phyloP scores from a whole-genome alignment of 2,113 vertebrate genomes.

The Lonchura striata region DNA sequence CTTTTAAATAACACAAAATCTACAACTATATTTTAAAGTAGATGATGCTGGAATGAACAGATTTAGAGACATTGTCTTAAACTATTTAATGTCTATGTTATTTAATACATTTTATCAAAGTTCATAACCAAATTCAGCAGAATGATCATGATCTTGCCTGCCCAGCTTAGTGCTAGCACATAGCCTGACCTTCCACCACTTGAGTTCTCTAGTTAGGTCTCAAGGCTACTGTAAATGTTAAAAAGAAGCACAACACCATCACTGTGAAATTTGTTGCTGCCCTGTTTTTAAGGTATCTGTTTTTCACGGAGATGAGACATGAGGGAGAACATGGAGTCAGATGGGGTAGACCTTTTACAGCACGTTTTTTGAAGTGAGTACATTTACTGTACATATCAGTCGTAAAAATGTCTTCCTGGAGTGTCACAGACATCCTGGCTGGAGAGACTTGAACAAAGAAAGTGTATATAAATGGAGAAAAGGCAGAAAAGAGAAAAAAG shows the following conservation, averaged over 20 bases:
- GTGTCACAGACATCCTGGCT: neutral
- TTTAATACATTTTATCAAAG: neutral
- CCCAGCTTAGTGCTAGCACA: neutral
- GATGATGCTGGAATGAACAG: neutral
- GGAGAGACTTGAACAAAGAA: neutral
- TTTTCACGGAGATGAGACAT: neutral
- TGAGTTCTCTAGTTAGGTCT: neutral
- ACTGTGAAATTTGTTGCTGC: neutral
- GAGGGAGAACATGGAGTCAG: neutral
- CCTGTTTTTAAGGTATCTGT: neutral
- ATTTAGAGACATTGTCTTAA: neutral
- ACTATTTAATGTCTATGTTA: neutral
- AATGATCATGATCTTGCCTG: neutral
- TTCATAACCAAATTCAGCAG: neutral
- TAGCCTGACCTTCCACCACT: neutral
- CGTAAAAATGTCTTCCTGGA: neutral
- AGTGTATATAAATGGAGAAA: neutral
- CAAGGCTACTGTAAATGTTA: neutral
- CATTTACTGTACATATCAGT: neutral
- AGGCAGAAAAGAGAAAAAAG: neutral
- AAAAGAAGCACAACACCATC: slow-evolving; percentile 31
- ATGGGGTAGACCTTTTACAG: neutral
- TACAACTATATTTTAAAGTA: neutral
- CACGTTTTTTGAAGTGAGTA: neutral
- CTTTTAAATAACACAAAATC: neutral